phyloP scores from a whole-genome alignment of 2,797 vertebrate species.

The Sebastes diploproa region DNA sequence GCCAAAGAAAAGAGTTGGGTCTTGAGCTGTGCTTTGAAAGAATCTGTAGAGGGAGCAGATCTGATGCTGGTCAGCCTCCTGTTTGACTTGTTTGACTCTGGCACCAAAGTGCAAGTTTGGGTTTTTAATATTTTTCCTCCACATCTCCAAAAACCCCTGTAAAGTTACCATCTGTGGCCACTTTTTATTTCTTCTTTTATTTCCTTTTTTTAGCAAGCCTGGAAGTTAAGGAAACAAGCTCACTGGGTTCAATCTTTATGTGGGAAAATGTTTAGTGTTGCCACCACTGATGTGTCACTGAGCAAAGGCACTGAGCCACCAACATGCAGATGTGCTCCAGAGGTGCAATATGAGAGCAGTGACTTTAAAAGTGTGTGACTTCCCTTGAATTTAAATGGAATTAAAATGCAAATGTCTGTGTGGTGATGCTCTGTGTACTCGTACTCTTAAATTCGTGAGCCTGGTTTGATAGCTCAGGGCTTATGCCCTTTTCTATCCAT shows the following conservation, averaged over 20 bases:
- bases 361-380: neutral
- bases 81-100: constrained; percentile 43
- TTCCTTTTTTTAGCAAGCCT: neutral
- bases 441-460: too few relatives aligned
- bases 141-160: constrained; percentile 27
- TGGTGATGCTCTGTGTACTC: constrained; percentile 21
- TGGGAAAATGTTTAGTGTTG: constrained; percentile 14
- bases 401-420: neutral
- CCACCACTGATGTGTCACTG: constrained; percentile 2
- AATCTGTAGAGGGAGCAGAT: too few relatives aligned
- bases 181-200: constrained; percentile 1
- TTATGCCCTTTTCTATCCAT: too few relatives aligned
- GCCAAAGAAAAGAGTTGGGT: too few relatives aligned
- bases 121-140: constrained; percentile 49
- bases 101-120: constrained; percentile 36
- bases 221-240: neutral
- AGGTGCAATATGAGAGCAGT: neutral
- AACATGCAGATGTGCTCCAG: neutral
- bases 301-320: constrained; percentile 13
- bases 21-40: too few relatives aligned
- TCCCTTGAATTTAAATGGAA: neutral
- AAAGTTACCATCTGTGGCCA: constrained; percentile 40
- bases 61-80: constrained; percentile 32
- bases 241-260: neutral
- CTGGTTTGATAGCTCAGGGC: too few relatives aligned